A percentile compares a stretch with the other conserved stretches of the same genome.
phyloP scores from a whole-genome alignment of 2,888 invertebrate genomes.

The Ophioninae sp. region DNA sequence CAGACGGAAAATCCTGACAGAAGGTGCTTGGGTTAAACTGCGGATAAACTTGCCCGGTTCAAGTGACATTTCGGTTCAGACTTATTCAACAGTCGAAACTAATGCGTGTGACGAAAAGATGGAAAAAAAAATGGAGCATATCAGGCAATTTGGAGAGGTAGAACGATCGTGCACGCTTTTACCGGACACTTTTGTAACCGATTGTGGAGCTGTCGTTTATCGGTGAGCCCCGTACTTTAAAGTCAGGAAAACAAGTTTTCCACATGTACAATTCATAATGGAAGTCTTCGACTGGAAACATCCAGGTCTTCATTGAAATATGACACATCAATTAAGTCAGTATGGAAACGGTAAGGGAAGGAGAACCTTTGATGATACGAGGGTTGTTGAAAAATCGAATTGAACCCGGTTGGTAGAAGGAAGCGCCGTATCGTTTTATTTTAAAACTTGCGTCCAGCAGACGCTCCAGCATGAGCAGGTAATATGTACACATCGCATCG shows the following conservation, averaged over 20 bases:
- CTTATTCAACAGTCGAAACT: no score
- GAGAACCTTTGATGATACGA: conserved; percentile 24
- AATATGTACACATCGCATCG: conserved; percentile 26
- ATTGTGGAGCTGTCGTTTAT: background rate
- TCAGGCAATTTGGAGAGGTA: background rate
- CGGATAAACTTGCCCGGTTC: conserved; percentile 26
- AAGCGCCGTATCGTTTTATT: conserved; percentile 45
- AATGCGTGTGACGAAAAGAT: no score
- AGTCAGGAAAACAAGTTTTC: background rate
- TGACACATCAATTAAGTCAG: background rate
- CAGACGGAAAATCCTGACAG: conserved; percentile 46
- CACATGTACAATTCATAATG: background rate
- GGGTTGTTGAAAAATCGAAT: conserved; percentile 8
- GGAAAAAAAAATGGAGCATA: background rate
- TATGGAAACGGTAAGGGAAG: conserved; percentile 24
- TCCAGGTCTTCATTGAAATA: background rate
- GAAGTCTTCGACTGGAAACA: background rate
- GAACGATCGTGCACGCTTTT: background rate
- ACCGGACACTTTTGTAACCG: background rate
- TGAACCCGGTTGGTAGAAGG: conserved; percentile 26
- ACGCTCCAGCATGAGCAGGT: conserved; percentile 26
- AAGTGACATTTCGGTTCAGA: conserved; percentile 4
- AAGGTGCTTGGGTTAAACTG: conserved; percentile 21
- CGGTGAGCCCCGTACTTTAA: background rate
- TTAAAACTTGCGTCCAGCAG: conserved; percentile 44